Base-by-base conservation (phyloP, 2,797 vertebrate species). In the Pseudotriccus pelzelni region DNA sequence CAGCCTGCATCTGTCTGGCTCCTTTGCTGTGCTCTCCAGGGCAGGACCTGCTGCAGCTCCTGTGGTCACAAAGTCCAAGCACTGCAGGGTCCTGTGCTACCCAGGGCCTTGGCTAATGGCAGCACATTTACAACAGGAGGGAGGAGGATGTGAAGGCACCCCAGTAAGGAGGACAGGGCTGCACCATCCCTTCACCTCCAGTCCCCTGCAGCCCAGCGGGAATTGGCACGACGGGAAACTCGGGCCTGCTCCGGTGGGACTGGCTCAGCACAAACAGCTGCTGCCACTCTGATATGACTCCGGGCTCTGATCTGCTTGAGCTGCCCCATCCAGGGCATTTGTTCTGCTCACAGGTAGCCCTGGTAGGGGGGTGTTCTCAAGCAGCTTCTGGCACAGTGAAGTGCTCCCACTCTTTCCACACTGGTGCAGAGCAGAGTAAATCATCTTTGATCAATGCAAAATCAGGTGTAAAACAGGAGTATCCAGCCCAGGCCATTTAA, bases 381-480 rank as follows among this genome's bases (percentile, higher is more conserved):
- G 85, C 53, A 81, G 70, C 64, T 67, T 67, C 64, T 84, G 90
- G 84, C 90, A 79, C 62, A 16, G 53, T 68, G 55, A 6, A 20
- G 3, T 39, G 47, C 74, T 91, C 70, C 84, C 80, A 52, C 66
- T 91, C 55, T 49, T 87, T 55, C 67, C 70, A 41, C 86, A 17
- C 27, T 49, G 64, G 60, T 46, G 41, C n/a, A 68, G 63, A 82
- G 56, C 52, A 44, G 25, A 88, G 86, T 63, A 90, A 95, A 91
- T 34, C 32, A 50, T 72, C 76, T 84, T 81, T 63, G 62, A 94
- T 90, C 88, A 92, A 72, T 93, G 75, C 78, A 89, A 93, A 95
- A 93, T 78, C 81, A 95, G 77, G 90, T 87, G 79, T 85, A 83
- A 92, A 93, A 92, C 89, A 87, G 90, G 94, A 95, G 95, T 85